Evolutionary conservation across 2,797 vertebrate genomes (phyloP), one percentile per base, ranked within the genome.

Genomic region (Pseudomugil tenellus): DNA sequence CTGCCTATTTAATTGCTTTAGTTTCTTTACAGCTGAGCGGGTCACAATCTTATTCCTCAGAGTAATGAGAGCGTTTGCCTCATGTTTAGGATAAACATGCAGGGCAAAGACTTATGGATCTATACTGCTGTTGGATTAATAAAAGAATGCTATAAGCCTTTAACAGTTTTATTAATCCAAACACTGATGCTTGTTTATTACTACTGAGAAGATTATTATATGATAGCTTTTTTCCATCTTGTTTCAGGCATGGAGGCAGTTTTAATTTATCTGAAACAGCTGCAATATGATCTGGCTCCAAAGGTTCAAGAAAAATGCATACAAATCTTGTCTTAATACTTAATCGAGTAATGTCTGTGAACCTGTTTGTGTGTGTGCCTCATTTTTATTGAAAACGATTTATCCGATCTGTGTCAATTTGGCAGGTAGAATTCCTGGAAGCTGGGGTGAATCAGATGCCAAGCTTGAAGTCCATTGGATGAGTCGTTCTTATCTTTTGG

Each of bases 21-120:
- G 34, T 63, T 72, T 56, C 16, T 58, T 55, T 29, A n/a, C 55
- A 54, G 64, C 37, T 75, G 69, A 72, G n/a, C 4, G 6, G 49
- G 39, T 60, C n/a, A 3, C 58, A n/a, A 59, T 43, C 69, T 63
- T 49, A 41, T 52, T 9, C 19, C 25, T 43, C 37, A 39, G 4
- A 3, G 12, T 17, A 35, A 68, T 34, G 4, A 4, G 14, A 0
- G 5, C 34, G 43, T 67, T 43, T 58, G 32, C 28, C 43, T 49
- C 16, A 1, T 49, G 43, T 48, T 70, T 35, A 49, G 39, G 2
- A 10, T 29, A 32, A n/a, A 25, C 8, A 1, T 23, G 7, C 2
- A 11, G 58, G 58, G 43, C 35, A 55, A 9, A 52, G 23, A 16
- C 29, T 39, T 31, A 12, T 0, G 16, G 17, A 49, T 34, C 51